A percentile compares a stretch with the other conserved stretches of the same genome.
These are phyloP conservation scores for Murina feae DNA, from an alignment of 2,113 vertebrate genomes.

Conservation along the genomic window DNA sequence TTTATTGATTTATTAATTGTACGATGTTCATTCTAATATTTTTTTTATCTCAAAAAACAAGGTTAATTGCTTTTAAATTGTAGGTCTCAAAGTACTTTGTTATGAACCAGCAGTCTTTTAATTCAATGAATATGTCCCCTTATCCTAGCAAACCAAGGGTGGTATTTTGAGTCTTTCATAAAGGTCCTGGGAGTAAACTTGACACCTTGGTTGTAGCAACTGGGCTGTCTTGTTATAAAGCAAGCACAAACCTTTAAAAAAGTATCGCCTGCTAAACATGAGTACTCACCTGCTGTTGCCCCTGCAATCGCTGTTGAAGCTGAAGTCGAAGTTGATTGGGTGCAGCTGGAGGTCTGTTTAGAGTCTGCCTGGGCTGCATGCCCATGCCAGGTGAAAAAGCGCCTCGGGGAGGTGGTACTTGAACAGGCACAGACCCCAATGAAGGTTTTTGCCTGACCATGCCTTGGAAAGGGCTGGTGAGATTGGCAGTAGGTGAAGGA, in stretches of 20 bases:
- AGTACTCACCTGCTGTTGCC: slow-evolving; percentile 89
- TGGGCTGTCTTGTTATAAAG: neutral
- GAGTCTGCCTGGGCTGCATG: slow-evolving; percentile 83
- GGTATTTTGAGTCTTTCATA: neutral
- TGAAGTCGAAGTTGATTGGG: slow-evolving; percentile 89
- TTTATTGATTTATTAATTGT: slow-evolving; percentile 32
- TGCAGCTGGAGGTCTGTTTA: slow-evolving; percentile 83
- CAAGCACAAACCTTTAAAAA: neutral
- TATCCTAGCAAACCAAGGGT: neutral
- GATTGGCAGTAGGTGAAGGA: slow-evolving; percentile 79
- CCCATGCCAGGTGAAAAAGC: slow-evolving; percentile 83
- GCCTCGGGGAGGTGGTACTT: slow-evolving; percentile 81
- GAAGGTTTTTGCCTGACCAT: slow-evolving; percentile 86
- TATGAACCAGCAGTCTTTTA: neutral
- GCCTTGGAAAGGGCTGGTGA: slow-evolving; percentile 82
- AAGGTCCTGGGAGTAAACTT: neutral
- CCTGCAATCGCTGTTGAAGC: slow-evolving; percentile 93
- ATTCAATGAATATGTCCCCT: neutral
- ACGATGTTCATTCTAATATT: neutral
- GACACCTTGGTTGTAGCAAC: neutral
- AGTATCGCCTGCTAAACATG: neutral
- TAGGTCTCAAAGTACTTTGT: neutral
- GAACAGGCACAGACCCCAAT: slow-evolving; percentile 81
- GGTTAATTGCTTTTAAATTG: slow-evolving; percentile 7
- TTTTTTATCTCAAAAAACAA: slow-evolving; percentile 6